These are phyloP conservation scores for Xyrichtys novacula DNA, from an alignment of 2,797 vertebrate genomes.

Conservation along the genomic window DNA sequence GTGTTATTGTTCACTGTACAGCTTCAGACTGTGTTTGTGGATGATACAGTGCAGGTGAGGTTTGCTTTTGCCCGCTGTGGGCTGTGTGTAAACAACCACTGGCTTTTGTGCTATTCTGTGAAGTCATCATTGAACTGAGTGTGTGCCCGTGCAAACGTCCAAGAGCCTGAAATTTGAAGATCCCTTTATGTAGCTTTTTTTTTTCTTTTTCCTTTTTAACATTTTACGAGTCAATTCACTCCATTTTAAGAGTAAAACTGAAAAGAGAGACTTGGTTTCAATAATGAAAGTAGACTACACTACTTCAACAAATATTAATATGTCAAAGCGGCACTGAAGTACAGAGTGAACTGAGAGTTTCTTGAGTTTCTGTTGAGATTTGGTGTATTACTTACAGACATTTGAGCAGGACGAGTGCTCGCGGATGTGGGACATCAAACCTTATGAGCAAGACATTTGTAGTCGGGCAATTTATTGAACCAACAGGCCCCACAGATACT, in stretches of 20 bases:
- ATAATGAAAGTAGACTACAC: slow-evolving; percentile 31
- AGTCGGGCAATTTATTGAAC: slow-evolving; percentile 10
- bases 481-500: slow-evolving; percentile 1
- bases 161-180: neutral
- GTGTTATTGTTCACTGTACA: slow-evolving; percentile 30
- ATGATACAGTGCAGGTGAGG: slow-evolving; percentile 7
- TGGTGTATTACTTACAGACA: slow-evolving; percentile 35
- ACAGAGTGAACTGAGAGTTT: slow-evolving; percentile 22
- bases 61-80: slow-evolving; percentile 12
- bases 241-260: slow-evolving; percentile 18
- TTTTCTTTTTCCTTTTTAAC: slow-evolving; percentile 9
- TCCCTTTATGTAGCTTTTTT: slow-evolving; percentile 5
- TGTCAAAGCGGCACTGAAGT: slow-evolving; percentile 38
- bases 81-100: slow-evolving; percentile 15
- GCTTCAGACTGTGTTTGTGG: slow-evolving; percentile 26
- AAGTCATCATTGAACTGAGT: slow-evolving; percentile 13
- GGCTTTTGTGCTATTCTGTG: slow-evolving; percentile 17
- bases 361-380: slow-evolving; percentile 27
- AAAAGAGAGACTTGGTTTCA: slow-evolving; percentile 13
- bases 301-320: slow-evolving; percentile 20
- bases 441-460: slow-evolving; percentile 28
- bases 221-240: slow-evolving; percentile 1
- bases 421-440: slow-evolving; percentile 8
- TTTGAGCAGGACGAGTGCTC: slow-evolving; percentile 26
- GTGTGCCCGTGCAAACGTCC: slow-evolving; percentile 11